Base-by-base conservation (phyloP, 2,888 invertebrate genomes). In the Plemyria rubiginata region DNA sequence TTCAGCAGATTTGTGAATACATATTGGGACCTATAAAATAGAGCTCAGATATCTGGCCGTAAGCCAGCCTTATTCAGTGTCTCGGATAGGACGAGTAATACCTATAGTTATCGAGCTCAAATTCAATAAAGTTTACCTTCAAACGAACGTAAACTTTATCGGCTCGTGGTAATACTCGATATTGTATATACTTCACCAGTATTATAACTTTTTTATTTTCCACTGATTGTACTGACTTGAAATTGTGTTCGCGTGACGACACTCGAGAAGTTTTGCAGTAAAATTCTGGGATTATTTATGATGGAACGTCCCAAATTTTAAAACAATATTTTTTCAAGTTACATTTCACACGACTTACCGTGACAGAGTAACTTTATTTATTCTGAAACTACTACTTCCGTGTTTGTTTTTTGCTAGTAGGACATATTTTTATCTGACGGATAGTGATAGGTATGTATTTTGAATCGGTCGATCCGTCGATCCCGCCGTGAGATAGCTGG, bases 61-160 rank as follows among this genome's bases (percentile, higher is more conserved):
- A 61, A 70, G 75, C 75, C 73, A 75, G 72, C 67, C 67, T 58
- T 62, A 66, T 59, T 62, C 67, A 60, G 50, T 61, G 59, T 56
- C 63, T 66, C 53, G 51, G 49, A n/a, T n/a, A 68, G 62, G 48
- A 55, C 36, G 52, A 45, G 45, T 68, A 66, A 70, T 66, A 38
- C 48, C 48, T 55, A 50, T 55, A 58, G 68, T 68, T 68, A 70
- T 69, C 62, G 67, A 68, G 62, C 67, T 61, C 54, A 62, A 69
- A 67, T 73, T 70, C 67, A 67, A 70, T 71, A 69, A 73, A 71
- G 56, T 68, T 67, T 65, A 62, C 64, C 57, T 68, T 66, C 63
- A 59, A 67, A 53, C 51, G 52, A 66, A 53, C 53, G 54, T 63
- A 60, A 64, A 60, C 50, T 65, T 62, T 61, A 60, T 48, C 40